Evolutionary conservation across 2,113 vertebrate genomes (phyloP), one percentile per base, ranked within the genome.

Genomic region (Hippocampus barbouri): DNA sequence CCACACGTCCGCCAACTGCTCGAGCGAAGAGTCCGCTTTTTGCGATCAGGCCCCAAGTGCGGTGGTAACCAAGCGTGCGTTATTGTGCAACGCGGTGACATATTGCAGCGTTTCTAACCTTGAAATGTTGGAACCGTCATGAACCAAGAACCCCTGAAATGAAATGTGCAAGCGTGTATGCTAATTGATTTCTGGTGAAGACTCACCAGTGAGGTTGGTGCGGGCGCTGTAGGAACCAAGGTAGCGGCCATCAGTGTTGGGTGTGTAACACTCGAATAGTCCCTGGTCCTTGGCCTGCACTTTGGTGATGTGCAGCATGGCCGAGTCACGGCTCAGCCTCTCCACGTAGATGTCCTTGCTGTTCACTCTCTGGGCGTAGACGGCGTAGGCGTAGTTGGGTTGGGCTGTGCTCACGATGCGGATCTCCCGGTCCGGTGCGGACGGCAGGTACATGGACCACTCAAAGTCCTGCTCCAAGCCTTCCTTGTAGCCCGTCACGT

Each of bases 351-450:
- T 96, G 75, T 97, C 94, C 9, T 92, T 92, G 27, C 78, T 73
- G 3, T 84, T 94, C 75, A 98, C 95, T 0, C 97, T 92, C 80
- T 94, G 93, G 8, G 92, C 83, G 20, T 95, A 98, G 82, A 96
- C 86, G 40, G 95, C 93, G 0, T 98, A 99, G 51, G 96, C 94
- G 80, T 97, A 98, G 81, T 94, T 94, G 0, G 89, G 79, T 82
- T 98, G 94, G 18, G 90, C 15, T 0, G 96, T 97, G 94, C 96
- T 99, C 75, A 98, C 79, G 16, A 99, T 95, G 83, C 97, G 96
- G 77, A 99, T 95, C 90, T 98, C 96, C 0, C 93, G 88, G 79
- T 95, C 93, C 0, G 94, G 93, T 4, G 85, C 90, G 0, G 93
- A 93, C 2, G 93, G 88, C 74, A 94, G 90, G 86, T 96, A 98